Evolutionary conservation across 2,113 vertebrate genomes (phyloP), one percentile per base, ranked within the genome.

Genomic region (Atractosteus spatula): DNA sequence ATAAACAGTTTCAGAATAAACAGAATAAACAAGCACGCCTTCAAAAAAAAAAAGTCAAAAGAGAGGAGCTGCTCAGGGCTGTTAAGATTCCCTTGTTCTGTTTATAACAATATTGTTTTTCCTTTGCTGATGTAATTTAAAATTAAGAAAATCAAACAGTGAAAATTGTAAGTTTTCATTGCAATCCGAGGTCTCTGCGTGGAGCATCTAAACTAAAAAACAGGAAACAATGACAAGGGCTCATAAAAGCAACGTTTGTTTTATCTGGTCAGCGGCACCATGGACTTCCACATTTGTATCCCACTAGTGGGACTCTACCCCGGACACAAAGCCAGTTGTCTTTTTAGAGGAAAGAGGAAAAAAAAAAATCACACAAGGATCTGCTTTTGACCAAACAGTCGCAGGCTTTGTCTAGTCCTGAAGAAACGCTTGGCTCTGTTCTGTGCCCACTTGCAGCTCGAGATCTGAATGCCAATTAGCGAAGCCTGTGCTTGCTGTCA

Each of bases 391-490:
- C 88, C 88, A 89, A 88, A 82, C 77, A 78, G 75, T 69, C 61
- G 14, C 77, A 70, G 80, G 87, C 91, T 93, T 92, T 93, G 91
- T 93, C 85, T 90, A 88, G 86, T 83, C 83, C 87, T 82, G 86
- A 90, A 90, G 90, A 88, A 84, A 83, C 51, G 79, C 80, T 85
- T 87, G 82, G 85, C 86, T 90, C 73, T 71, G 84, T 42, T 0
- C 66, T 61, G 77, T 80, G 83, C 83, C 85, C 84, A 88, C 86
- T 59, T 78, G 66, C 80, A 78, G 87, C 70, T 79, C 85, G 86
- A 87, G 90, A 86, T 81, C 65, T 79, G 92, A 91, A 94, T 94
- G 87, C 86, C 90, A 92, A 93, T 92, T 77, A 92, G 78, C 79
- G 81, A 57, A 71, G 1, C 62, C 80, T 81, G 77, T 69, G 83